Percentiles rank a stretch among this genome's conserved stretches.
Evolutionary conservation across 1,140 invertebrate genomes (phyloP).

Genomic region (Riptortus pedestris): DNA sequence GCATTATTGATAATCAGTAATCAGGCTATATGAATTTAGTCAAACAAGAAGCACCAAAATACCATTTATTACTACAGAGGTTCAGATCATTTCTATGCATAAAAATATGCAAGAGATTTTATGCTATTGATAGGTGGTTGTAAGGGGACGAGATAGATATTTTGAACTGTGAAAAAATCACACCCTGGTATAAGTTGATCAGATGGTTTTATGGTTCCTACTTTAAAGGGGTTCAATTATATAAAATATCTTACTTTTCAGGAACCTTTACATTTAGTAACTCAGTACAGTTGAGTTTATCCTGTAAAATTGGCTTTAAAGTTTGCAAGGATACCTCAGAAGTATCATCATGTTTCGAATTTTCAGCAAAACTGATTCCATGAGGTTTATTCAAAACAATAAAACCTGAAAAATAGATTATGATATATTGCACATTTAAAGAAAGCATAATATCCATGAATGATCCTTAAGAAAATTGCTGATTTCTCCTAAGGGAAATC

Average conservation of each 20-base stretch:
- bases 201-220: neutral
- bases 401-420: neutral
- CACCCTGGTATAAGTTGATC: neutral
- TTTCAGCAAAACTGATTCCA: constrained; percentile 12
- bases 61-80: neutral
- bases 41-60: neutral
- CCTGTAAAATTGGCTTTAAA: neutral
- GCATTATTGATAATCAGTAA: neutral
- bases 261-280: neutral
- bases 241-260: constrained; percentile 2
- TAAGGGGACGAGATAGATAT: neutral
- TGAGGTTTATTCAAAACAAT: constrained; percentile 17
- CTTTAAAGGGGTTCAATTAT: neutral
- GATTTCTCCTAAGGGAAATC: neutral
- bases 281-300: neutral
- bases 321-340: neutral
- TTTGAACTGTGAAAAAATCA: neutral
- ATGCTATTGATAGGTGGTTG: neutral
- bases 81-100: neutral
- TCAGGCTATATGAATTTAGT: neutral
- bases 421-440: no score
- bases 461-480: neutral
- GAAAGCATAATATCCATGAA: no score
- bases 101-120: neutral
- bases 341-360: neutral